Percentiles rank a stretch among this genome's conserved stretches.
phyloP scores from a whole-genome alignment of 2,888 invertebrate genomes.

The Drosophila austrosaltans region DNA sequence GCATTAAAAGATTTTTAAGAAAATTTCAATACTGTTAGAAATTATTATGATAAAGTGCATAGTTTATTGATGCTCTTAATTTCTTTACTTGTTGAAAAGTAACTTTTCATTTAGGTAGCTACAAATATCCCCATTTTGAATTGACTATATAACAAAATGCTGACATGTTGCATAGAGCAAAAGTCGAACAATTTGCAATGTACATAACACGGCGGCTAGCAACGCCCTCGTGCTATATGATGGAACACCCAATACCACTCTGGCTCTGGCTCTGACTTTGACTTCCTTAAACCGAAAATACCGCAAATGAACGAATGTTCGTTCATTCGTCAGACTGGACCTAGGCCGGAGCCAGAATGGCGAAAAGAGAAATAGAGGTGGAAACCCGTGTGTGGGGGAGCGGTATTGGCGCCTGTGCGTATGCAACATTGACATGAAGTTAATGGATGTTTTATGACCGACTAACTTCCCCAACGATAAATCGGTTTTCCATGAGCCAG shows the following conservation, averaged over 20 bases:
- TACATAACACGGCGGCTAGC: conserved; percentile 46
- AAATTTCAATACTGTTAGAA: background rate
- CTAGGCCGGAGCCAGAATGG: background rate
- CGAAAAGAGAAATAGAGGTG: background rate
- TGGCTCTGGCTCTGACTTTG: conserved; percentile 20
- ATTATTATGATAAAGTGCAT: background rate
- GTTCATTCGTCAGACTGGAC: conserved; percentile 54
- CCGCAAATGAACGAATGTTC: conserved; percentile 67
- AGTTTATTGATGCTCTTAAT: too few species aligned
- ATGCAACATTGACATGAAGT: conserved; percentile 77
- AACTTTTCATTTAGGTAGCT: background rate
- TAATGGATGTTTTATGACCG: conserved; percentile 79
- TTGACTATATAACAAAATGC: conserved; percentile 74
- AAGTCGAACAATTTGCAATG: conserved; percentile 69
- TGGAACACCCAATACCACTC: conserved; percentile 9
- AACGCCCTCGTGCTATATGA: conserved; percentile 23
- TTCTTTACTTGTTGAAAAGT: background rate
- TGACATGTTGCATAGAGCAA: conserved; percentile 68
- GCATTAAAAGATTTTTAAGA: background rate
- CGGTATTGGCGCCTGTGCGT: conserved; percentile 44
- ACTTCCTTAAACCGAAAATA: conserved; percentile 43
- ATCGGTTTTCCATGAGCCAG: conserved; percentile 79
- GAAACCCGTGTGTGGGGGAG: background rate
- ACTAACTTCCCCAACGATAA: conserved; percentile 79
- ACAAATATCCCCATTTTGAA: conserved; percentile 32